These are phyloP conservation scores for Ecliptopera silaceata DNA, from an alignment of 2,888 invertebrate genomes.

Conservation along the genomic window DNA sequence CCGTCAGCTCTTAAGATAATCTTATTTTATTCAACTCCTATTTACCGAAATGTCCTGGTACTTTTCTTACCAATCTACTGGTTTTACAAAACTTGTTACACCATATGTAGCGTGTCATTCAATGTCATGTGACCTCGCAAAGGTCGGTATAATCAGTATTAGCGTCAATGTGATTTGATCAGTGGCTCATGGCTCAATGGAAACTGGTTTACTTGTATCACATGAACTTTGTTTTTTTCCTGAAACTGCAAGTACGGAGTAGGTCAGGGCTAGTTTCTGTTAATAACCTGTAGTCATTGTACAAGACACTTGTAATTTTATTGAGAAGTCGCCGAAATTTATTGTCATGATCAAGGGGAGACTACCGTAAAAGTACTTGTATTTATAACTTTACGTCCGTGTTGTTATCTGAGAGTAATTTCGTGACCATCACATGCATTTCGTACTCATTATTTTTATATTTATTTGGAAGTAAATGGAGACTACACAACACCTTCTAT, in stretches of 20 bases:
- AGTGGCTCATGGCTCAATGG: slow-evolving; percentile 20
- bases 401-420: background rate
- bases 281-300: slow-evolving; percentile 10
- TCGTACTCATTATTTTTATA: background rate
- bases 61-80: background rate
- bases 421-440: background rate
- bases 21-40: background rate
- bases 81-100: slow-evolving; percentile 12
- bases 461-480: background rate
- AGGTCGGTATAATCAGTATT: slow-evolving; percentile 53
- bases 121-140: slow-evolving; percentile 62
- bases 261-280: slow-evolving; percentile 19
- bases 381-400: background rate
- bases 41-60: background rate
- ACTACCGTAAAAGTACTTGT: background rate
- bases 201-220: slow-evolving; percentile 21
- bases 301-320: slow-evolving; percentile 12
- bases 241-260: slow-evolving; percentile 27
- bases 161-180: slow-evolving; percentile 26
- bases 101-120: slow-evolving; percentile 42
- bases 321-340: slow-evolving; percentile 8
- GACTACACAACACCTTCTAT: background rate
- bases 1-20: background rate
- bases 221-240: slow-evolving; percentile 28
- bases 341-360: slow-evolving; percentile 4